Evolutionary conservation across 2,113 vertebrate species (phyloP), one percentile per base, ranked within the genome.

Genomic region (Dolichallabes microphthalmus): DNA sequence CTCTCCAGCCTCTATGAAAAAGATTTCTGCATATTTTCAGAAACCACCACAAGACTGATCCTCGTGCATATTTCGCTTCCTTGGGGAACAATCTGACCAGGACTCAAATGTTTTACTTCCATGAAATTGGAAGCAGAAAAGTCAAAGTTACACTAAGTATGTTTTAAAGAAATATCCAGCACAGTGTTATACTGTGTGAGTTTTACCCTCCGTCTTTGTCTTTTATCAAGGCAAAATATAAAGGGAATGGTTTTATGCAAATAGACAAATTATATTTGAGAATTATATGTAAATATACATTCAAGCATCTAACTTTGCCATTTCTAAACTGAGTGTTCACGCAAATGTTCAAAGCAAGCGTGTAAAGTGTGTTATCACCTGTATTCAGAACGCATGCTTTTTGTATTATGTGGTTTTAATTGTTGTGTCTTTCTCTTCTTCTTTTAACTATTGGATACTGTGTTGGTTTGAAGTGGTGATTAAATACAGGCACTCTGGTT

Each of bases 1-100:
- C 78, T 93, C 94, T n/a, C 95, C 95, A 15, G 90, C 90, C 81
- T 95, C 92, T 88, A 97, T 95, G 94, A 96, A 97, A 93, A 99
- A 98, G 92, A 99, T 99, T 90, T 98, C 96, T 80, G 95, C 94
- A 0, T 99, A 98, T 91, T 99, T 99, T 88, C 93, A 92, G 12
- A 95, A 93, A 91, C 95, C 91, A 75, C 89, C 92, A 80, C 91
- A 93, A 79, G 94, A 95, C 64, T 95, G 90, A 95, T 20, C 11
- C 4, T 39, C 4, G 6, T 53, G 53, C 22, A 32, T 17, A 9
- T 6, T 27, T 6, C 19, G n/a, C 17, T 22, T 68, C 57, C 3
- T 63, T 27, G 30, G 58, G 60, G 69, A 5, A 68, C 20, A n/a
- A 30, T 35, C 63, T 61, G 64, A 73, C 32, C 14, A 71, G 9